Base-by-base conservation (phyloP, 1,140 invertebrate species). In the Pentalonia nigronervosa region DNA sequence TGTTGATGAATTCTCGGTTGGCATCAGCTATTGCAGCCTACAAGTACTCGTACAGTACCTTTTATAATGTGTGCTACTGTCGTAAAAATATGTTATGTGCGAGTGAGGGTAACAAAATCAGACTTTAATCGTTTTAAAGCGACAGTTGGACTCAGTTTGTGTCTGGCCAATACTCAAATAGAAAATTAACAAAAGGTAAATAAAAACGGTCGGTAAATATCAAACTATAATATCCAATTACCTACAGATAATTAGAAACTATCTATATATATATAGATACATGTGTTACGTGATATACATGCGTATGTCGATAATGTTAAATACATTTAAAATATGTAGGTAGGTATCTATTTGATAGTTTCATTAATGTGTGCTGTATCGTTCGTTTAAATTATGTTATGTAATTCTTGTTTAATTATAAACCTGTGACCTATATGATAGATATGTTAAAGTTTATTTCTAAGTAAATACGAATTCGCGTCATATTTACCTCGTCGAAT, bases 131-230 rank as follows among this genome's bases (percentile, higher is more conserved):
- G 30, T 76, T 76, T 76, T 76, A 76, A 76, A 14, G 14, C 17
- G 14, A 6, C 60, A 76, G n/a, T n/a, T 76, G 60, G 60, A n/a
- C 17, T 6, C 17, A 67, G 4, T 76, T 76, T 76, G 60, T 76
- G 30, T 30, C 30, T 76, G 17, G 30, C 60, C 60, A n/a, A n/a
- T 76, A n/a, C 14, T 76, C n/a, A n/a, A 76, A 76, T 7, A 76
- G 60, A 76, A 67, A 67, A 76, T 76, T 17, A 76, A 76, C 60
- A 34, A 76, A n/a, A 76, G n/a, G 60, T 76, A 76, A 76, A 76
- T n/a, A 76, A 76, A 76, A 76, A 76, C 14, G 14, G n/a, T 76
- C n/a, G 14, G 30, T 76, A 76, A 76, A 76, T 30, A 76, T 34
- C 0, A n/a, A n/a, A 76, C 20, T 76, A n/a, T n/a, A 76, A n/a